phyloP scores from a whole-genome alignment of 2,797 vertebrate species.

The Bovichtus diacanthus region DNA sequence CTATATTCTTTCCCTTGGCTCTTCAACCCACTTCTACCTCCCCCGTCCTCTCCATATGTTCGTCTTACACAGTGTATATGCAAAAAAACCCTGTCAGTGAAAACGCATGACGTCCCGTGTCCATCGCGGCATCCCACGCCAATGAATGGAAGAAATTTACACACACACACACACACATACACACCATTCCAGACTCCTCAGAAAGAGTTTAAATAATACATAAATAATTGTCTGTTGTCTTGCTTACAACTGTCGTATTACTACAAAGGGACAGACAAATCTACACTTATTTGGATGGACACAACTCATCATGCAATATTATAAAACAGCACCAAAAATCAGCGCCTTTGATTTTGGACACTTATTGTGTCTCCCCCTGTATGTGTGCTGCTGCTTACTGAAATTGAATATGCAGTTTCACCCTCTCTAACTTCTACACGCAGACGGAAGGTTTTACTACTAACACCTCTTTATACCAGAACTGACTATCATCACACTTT shows the following conservation, averaged over 20 bases:
- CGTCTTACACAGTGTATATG: constrained; percentile 49
- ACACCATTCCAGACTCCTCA: background rate
- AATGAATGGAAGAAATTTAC: constrained; percentile 56
- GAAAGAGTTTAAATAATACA: background rate
- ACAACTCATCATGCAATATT: background rate
- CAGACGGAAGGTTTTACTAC: background rate
- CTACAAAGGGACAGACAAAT: background rate
- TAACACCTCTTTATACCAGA: background rate
- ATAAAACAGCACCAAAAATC: background rate
- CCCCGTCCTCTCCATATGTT: constrained; percentile 26
- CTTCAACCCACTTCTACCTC: background rate
- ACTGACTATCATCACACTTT: background rate
- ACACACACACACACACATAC: too few relatives aligned
- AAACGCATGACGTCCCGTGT: constrained; percentile 72
- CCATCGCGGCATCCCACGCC: constrained; percentile 28
- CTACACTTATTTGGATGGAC: background rate
- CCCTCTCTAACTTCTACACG: background rate
- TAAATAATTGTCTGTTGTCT: background rate
- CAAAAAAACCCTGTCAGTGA: constrained; percentile 78
- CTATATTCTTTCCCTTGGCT: background rate
- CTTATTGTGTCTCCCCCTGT: background rate
- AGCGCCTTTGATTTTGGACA: background rate
- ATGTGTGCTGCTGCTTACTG: background rate
- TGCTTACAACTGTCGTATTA: background rate
- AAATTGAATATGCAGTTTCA: background rate